A percentile compares a stretch with the other conserved stretches of the same genome.
Evolutionary conservation across 2,113 vertebrate genomes (phyloP).

Genomic region (Entelurus aequoreus): DNA sequence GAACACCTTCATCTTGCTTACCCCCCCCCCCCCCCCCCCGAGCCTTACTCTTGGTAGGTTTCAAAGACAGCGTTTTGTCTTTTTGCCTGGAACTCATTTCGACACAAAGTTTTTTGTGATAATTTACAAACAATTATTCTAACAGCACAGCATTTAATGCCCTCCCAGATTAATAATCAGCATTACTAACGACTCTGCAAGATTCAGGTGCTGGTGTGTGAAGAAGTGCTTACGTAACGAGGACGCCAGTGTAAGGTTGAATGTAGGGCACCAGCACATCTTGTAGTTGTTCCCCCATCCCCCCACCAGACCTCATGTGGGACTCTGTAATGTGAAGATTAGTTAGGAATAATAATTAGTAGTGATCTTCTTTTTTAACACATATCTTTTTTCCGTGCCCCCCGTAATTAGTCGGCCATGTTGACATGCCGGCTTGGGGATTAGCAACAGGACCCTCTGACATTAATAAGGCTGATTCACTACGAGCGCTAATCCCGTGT

Average conservation of each 20-base stretch:
- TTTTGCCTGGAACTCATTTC: too few relatives aligned
- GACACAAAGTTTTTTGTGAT: too few relatives aligned
- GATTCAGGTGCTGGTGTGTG: too few relatives aligned
- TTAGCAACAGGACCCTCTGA: slow-evolving; percentile 54
- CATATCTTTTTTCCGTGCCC: background rate
- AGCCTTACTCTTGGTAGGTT: too few relatives aligned
- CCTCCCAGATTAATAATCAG: too few relatives aligned
- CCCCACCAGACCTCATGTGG: background rate
- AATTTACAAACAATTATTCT: too few relatives aligned
- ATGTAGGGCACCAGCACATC: slow-evolving; percentile 48
- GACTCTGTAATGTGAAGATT: slow-evolving; percentile 42
- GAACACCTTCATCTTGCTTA: too few relatives aligned
- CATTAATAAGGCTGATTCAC: slow-evolving; percentile 51
- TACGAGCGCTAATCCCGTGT: slow-evolving; percentile 53
- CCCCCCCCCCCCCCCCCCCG: too few relatives aligned
- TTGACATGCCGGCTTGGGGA: slow-evolving; percentile 67
- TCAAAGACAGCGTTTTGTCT: too few relatives aligned
- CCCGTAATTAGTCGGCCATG: slow-evolving; percentile 65
- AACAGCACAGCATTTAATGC: too few relatives aligned
- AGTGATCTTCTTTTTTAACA: too few relatives aligned
- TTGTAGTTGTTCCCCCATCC: slow-evolving; percentile 6
- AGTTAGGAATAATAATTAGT: background rate
- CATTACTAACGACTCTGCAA: too few relatives aligned
- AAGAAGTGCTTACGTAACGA: slow-evolving; percentile 9
- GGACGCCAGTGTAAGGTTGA: slow-evolving; percentile 26